Percentiles rank a stretch among this genome's conserved stretches.
These are phyloP conservation scores for Sebastes variabilis DNA, from an alignment of 2,797 vertebrate genomes.

Conservation along the genomic window DNA sequence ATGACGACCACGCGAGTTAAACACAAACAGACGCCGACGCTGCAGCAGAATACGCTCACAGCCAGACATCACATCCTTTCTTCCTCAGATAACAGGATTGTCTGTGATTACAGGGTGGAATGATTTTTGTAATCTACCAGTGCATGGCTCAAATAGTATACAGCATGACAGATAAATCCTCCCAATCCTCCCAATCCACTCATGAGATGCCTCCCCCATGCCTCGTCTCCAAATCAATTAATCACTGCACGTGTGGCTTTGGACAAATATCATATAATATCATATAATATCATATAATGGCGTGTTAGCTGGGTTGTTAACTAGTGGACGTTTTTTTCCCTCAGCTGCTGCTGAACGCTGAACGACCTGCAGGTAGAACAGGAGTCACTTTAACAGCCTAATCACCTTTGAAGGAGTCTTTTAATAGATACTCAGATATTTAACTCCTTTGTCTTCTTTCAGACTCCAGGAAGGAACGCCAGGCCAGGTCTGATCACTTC, in stretches of 20 bases:
- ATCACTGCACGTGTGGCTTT: neutral
- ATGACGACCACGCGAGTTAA: neutral
- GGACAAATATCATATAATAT: no score
- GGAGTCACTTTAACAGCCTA: neutral
- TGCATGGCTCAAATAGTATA: neutral
- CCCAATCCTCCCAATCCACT: neutral
- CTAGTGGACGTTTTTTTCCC: no score
- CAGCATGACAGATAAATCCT: neutral
- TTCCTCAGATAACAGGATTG: conserved; percentile 18
- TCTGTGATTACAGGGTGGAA: conserved; percentile 7
- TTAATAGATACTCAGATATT: no score
- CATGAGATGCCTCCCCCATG: neutral
- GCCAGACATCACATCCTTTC: neutral
- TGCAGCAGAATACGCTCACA: neutral
- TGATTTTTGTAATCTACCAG: neutral
- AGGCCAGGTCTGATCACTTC: neutral
- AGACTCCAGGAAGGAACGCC: neutral
- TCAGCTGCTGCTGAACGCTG: neutral
- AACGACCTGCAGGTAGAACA: neutral
- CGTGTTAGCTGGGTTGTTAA: neutral
- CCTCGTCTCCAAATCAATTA: neutral
- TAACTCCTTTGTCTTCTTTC: neutral
- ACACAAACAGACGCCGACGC: neutral
- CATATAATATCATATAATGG: no score
- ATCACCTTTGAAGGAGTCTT: neutral